Conservation (phyloP, 2,113 vertebrate species). For the Garra rufa region DNA sequence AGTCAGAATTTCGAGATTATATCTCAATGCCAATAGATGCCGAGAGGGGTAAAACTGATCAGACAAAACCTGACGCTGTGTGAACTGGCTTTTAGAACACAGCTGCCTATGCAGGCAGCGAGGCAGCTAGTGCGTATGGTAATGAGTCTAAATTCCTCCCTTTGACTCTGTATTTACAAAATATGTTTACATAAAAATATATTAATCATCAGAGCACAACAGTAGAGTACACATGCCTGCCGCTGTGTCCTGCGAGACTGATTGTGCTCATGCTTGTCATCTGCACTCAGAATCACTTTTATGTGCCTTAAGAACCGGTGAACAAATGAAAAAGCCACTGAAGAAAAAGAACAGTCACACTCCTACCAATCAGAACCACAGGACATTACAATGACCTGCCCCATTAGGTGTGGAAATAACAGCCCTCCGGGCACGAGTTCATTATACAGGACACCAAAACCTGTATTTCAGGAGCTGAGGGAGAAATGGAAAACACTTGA, state of each 20-base stretch:
- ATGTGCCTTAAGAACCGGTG: neutral
- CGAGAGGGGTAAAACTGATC: neutral
- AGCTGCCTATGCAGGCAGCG: too few relatives aligned
- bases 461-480: constrained; percentile 13
- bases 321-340: constrained; percentile 5
- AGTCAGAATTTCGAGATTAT: too few relatives aligned
- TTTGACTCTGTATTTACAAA: neutral
- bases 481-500: constrained; percentile 19
- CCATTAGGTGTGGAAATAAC: constrained; percentile 16
- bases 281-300: neutral
- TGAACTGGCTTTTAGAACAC: neutral
- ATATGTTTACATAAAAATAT: neutral
- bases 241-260: constrained; percentile 3
- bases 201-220: neutral
- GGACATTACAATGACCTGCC: constrained; percentile 12
- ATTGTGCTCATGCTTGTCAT: neutral
- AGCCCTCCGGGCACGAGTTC: neutral
- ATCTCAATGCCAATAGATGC: neutral
- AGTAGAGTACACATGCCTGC: neutral
- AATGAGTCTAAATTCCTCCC: neutral
- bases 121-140: too few relatives aligned
- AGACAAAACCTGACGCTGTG: neutral
- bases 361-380: constrained; percentile 14
- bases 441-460: constrained; percentile 1
- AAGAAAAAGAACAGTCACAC: neutral